A percentile compares a stretch with the other conserved stretches of the same genome.
phyloP scores from a whole-genome alignment of 1,140 invertebrate species.

The Drosophila insularis region DNA sequence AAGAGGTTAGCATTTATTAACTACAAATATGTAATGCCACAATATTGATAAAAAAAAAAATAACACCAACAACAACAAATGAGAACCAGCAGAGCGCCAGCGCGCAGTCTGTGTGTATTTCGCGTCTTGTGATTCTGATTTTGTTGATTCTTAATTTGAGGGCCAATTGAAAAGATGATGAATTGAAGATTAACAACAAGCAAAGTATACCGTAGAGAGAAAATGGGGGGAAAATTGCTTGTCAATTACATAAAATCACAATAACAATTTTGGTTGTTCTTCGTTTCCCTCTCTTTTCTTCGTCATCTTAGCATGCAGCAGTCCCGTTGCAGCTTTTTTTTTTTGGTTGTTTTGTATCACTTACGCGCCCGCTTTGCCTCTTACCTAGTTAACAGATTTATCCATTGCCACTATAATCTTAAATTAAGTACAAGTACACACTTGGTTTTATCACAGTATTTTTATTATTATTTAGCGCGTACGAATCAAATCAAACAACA shows the following conservation, averaged over 20 bases:
- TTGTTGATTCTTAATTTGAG: constrained; percentile 34
- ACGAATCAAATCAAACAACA: constrained; percentile 8
- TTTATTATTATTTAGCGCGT: constrained; percentile 9
- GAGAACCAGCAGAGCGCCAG: constrained; percentile 35
- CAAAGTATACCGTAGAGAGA: background rate
- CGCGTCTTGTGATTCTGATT: constrained; percentile 17
- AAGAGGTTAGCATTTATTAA: background rate
- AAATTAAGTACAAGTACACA: constrained; percentile 10
- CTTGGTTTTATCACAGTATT: constrained; percentile 7
- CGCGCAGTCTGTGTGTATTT: constrained; percentile 29
- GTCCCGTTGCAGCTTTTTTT: background rate
- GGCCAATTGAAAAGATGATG: constrained; percentile 59
- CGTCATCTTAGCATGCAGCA: constrained; percentile 5
- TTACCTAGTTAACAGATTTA: constrained; percentile 6
- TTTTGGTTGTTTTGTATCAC: background rate
- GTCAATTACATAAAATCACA: constrained; percentile 79
- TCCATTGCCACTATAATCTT: constrained; percentile 6
- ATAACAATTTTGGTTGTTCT: constrained; percentile 43
- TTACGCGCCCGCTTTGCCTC: background rate
- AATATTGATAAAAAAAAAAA: background rate
- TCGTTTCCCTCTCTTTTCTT: background rate
- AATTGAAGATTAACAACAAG: constrained; percentile 50
- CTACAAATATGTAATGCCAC: background rate
- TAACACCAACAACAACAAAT: background rate
- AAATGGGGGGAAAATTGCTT: constrained; percentile 49